Percentiles rank a stretch among this genome's conserved stretches.
These are phyloP conservation scores for Halcyon chelicuti DNA, from an alignment of 2,797 vertebrate species.

Conservation along the genomic window DNA sequence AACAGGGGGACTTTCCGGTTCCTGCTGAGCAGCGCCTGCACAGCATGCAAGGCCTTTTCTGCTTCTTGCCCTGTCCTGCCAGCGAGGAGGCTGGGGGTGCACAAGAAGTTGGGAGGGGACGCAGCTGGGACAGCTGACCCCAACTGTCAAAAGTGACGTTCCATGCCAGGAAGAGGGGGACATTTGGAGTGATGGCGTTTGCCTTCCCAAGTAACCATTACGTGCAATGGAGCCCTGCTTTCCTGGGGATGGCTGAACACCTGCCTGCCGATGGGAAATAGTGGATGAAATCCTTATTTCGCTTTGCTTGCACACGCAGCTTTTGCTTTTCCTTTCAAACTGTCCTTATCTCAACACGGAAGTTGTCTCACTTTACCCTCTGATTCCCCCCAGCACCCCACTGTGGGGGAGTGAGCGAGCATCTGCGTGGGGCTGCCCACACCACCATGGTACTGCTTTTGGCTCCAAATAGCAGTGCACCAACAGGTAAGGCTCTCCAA, in stretches of 20 bases:
- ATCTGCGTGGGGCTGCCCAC: neutral
- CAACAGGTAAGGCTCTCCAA: neutral
- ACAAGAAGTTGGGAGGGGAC: neutral
- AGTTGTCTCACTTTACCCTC: neutral
- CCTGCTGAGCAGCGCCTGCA: neutral
- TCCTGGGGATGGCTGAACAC: neutral
- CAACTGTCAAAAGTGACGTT: too few species aligned
- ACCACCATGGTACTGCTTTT: neutral
- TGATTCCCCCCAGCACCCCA: neutral
- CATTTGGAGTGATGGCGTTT: rapidly evolving
- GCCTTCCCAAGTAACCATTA: neutral
- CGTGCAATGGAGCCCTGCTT: rapidly evolving
- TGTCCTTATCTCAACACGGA: neutral
- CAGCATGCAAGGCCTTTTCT: neutral
- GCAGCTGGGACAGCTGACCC: neutral
- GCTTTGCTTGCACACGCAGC: neutral
- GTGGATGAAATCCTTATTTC: neutral
- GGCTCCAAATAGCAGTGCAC: neutral
- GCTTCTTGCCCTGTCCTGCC: neutral
- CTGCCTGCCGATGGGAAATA: neutral
- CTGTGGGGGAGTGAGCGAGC: neutral
- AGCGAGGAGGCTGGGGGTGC: neutral
- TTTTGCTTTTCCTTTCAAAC: neutral
- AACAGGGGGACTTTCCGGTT: neutral
- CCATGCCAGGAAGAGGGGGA: neutral